Percentiles rank a stretch among this genome's conserved stretches.
These are phyloP conservation scores for Furnarius figulus DNA, from an alignment of 2,113 vertebrate species.

Conservation along the genomic window DNA sequence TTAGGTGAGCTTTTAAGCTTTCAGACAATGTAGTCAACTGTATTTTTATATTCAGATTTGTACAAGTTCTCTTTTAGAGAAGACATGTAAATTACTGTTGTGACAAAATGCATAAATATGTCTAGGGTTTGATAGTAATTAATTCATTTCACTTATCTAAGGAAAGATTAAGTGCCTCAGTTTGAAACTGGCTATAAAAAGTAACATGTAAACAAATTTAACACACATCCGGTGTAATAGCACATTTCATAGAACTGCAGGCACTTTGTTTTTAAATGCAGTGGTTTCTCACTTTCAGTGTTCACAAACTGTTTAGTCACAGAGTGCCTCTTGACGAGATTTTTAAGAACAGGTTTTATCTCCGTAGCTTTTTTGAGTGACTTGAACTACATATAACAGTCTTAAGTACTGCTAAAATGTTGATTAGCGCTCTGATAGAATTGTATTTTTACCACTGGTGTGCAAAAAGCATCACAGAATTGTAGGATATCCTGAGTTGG, in stretches of 20 bases:
- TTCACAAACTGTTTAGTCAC: neutral
- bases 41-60: neutral
- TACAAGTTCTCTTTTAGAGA: neutral
- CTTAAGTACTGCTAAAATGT: neutral
- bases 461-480: neutral
- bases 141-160: constrained; percentile 33
- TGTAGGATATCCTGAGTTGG: neutral
- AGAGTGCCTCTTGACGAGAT: neutral
- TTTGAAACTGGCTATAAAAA: constrained; percentile 36
- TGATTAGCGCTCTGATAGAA: neutral
- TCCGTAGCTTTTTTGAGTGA: neutral
- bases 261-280: neutral
- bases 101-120: constrained; percentile 48
- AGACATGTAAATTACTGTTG: constrained; percentile 37
- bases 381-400: neutral
- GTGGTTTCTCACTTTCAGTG: neutral
- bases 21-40: constrained; percentile 4
- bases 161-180: neutral
- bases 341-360: neutral
- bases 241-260: neutral
- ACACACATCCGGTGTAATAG: neutral
- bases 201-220: constrained; percentile 26
- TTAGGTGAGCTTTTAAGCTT: neutral
- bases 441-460: neutral
- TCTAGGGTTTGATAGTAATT: constrained; percentile 31